Base-by-base conservation (phyloP, 2,113 vertebrate genomes). In the Pseudonaja textilis region DNA sequence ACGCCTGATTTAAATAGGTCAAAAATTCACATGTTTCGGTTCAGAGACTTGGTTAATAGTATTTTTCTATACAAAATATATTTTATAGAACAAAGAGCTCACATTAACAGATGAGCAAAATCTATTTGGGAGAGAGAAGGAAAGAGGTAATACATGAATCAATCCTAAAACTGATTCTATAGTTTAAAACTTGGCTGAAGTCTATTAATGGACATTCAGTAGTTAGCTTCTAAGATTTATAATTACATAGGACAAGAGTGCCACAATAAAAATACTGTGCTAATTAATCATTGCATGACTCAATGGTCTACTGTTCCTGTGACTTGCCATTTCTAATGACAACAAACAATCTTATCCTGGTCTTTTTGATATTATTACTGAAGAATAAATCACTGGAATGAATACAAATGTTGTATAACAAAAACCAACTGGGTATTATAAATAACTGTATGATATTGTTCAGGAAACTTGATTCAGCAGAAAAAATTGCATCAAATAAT, bases 221-320 rank as follows among this genome's bases (percentile, higher is more conserved):
- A 95, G 64, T 90, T 92, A 93, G 93, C 14, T 94, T 89, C 10
- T 85, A 54, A 85, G 91, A 94, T 95, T 95, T 96, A 89, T 29
- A 93, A 34, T 85, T 89, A 55, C 86, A 47, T 39, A 59, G 50
- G 29, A 95, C 47, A 85, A 90, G n/a, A 3, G 39, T 54, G 91
- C 87, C 57, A 89, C 87, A 93, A 95, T 92, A 87, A 88, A 94
- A 93, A 93, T 91, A 81, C 2, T 93, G 10, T 39, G n/a, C 11
- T 95, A 94, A 91, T 93, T 85, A 96, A 94, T 94, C 0, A 85
- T 29, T 92, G 14, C 56, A 94, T 89, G 94, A 94, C 91, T 96
- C 94, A 96, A 92, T 93, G 90, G 7, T 91, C 54, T 86, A 91
- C 89, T 85, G 92, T 64, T 95, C 45, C 85, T 91, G 90, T 94